A percentile compares a stretch with the other conserved stretches of the same genome.
Conservation (phyloP, 2,797 vertebrate genomes). For the Acanthurus lineatus region DNA sequence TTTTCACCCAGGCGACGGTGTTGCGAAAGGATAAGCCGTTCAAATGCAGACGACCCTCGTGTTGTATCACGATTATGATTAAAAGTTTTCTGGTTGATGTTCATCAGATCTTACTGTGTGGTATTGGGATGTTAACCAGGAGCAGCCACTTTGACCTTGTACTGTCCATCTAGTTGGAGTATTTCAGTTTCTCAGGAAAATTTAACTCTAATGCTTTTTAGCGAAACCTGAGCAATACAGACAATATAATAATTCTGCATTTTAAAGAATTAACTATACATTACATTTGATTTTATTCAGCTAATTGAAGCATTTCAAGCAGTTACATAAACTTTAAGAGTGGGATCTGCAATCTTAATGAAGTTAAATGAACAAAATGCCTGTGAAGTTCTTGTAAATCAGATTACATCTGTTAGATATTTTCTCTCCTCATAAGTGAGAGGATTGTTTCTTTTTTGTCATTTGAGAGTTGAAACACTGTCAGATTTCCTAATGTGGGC, state of each 20-base stretch:
- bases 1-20: too few relatives aligned
- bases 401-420: neutral
- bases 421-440: neutral
- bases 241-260: neutral
- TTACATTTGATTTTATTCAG: neutral
- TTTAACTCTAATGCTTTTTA: neutral
- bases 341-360: neutral
- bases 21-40: too few relatives aligned
- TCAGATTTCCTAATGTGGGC: too few relatives aligned
- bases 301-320: neutral
- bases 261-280: neutral
- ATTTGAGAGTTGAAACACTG: neutral
- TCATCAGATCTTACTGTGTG: neutral
- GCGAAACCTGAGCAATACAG: neutral
- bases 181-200: slow-evolving; percentile 2
- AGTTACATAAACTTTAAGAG: neutral
- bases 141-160: neutral
- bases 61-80: too few relatives aligned
- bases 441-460: too few relatives aligned
- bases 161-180: neutral
- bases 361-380: neutral
- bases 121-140: neutral
- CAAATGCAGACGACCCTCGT: neutral
- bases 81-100: neutral
- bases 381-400: neutral